These are phyloP conservation scores for Galerucella nymphaeae DNA, from an alignment of 2,888 invertebrate species.

Conservation along the genomic window DNA sequence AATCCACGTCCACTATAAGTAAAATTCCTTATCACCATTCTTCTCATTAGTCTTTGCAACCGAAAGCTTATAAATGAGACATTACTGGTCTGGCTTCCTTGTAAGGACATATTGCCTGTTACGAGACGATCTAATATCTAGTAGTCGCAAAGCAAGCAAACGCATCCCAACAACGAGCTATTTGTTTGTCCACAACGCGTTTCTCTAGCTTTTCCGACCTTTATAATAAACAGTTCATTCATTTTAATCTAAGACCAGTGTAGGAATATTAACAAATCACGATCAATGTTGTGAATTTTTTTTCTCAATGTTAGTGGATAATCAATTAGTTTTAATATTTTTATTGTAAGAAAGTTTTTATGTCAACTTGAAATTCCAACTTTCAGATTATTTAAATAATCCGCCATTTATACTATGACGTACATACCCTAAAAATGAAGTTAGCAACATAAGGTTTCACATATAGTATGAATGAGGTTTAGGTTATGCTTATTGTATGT, in stretches of 20 bases:
- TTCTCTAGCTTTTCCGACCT: conserved; percentile 11
- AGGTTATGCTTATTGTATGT: too few species aligned
- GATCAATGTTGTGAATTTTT: too few species aligned
- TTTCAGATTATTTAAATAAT: too few species aligned
- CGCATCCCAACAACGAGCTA: not conserved
- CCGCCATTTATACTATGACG: too few species aligned
- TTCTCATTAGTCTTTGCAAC: conserved; percentile 24
- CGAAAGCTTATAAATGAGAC: conserved; percentile 51
- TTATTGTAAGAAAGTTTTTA: too few species aligned
- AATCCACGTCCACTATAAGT: conserved; percentile 7
- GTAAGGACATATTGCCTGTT: conserved; percentile 35
- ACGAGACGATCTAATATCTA: conserved; percentile 16
- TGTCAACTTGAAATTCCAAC: too few species aligned
- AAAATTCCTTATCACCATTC: conserved; percentile 20
- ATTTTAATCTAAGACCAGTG: conserved; percentile 10
- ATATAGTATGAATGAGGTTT: too few species aligned
- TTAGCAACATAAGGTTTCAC: too few species aligned
- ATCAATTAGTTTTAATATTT: too few species aligned
- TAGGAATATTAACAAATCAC: not conserved
- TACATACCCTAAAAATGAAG: too few species aligned
- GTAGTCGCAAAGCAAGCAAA: not conserved
- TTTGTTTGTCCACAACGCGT: conserved; percentile 20
- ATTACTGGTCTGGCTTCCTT: conserved; percentile 49
- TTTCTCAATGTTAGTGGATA: too few species aligned
- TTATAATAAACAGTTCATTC: conserved; percentile 20